Percentiles rank a stretch among this genome's conserved stretches.
Evolutionary conservation across 2,888 invertebrate genomes (phyloP).

Genomic region (Stenoptilia bipunctidactyla): DNA sequence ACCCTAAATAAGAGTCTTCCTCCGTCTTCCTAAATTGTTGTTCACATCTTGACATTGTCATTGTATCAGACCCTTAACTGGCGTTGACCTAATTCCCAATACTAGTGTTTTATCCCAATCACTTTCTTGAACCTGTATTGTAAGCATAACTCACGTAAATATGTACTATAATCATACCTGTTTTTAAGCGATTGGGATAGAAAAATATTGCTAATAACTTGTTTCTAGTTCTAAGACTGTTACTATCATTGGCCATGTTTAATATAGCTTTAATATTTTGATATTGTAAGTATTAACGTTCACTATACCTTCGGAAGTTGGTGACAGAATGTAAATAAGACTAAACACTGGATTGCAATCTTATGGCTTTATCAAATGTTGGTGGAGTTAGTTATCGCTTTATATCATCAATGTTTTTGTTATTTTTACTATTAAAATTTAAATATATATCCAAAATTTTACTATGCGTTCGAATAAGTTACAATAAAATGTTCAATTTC

Average conservation of each 20-base stretch:
- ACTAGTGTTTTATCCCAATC: neutral
- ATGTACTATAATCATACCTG: too few species aligned
- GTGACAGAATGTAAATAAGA: conserved; percentile 35
- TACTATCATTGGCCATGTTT: conserved; percentile 54
- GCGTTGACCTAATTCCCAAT: conserved; percentile 21
- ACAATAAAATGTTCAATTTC: conserved; percentile 66
- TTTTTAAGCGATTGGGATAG: conserved; percentile 19
- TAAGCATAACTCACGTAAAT: too few species aligned
- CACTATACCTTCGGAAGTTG: conserved; percentile 19
- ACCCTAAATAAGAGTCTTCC: conserved; percentile 48
- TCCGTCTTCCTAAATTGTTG: conserved; percentile 43
- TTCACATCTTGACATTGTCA: conserved; percentile 28
- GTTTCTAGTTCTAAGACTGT: conserved; percentile 47
- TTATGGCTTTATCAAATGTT: conserved; percentile 58
- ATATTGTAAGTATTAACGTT: conserved; percentile 38
- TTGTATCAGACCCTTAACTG: conserved; percentile 27
- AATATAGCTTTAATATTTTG: conserved; percentile 61
- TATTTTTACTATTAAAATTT: conserved; percentile 52
- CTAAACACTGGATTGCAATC: conserved; percentile 36
- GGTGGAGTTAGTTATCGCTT: conserved; percentile 61
- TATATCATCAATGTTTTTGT: conserved; percentile 59
- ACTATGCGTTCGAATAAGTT: conserved; percentile 68
- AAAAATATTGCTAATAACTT: conserved; percentile 16
- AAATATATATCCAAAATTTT: conserved; percentile 69
- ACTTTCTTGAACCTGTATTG: too few species aligned